Evolutionary conservation across 2,888 invertebrate species (phyloP).

Genomic region (Melanchra persicariae): DNA sequence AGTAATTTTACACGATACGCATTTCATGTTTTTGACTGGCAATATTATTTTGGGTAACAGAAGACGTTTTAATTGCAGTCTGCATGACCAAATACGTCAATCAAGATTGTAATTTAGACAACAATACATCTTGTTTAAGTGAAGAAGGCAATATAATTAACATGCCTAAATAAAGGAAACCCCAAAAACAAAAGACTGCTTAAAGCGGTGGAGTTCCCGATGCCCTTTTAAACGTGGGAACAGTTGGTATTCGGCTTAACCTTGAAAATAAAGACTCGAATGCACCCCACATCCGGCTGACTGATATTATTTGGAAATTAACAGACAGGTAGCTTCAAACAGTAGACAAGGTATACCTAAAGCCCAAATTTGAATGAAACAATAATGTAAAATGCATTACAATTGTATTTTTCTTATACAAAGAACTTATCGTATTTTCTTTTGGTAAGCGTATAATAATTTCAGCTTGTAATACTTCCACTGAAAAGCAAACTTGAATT

Average conservation of each 20-base stretch:
- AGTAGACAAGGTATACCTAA: conserved; percentile 12
- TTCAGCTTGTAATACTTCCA: conserved; percentile 3
- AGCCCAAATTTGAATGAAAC: conserved; percentile 2
- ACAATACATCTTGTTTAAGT: conserved; percentile 16
- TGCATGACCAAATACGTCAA: conserved; percentile 23
- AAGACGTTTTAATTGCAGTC: neutral
- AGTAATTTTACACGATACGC: neutral
- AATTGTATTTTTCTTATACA: conserved; percentile 7
- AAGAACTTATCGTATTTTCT: conserved; percentile 12
- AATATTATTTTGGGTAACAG: no score
- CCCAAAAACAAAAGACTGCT: conserved; percentile 60
- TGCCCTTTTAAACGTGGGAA: conserved; percentile 79
- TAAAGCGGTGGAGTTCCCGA: conserved; percentile 65
- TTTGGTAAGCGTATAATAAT: conserved; percentile 13
- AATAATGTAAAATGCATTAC: conserved; percentile 13
- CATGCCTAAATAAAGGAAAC: conserved; percentile 38
- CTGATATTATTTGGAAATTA: conserved; percentile 67
- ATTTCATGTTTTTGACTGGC: neutral
- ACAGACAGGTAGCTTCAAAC: conserved; percentile 28
- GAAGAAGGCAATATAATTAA: conserved; percentile 36
- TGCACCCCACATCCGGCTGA: conserved; percentile 80
- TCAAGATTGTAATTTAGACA: conserved; percentile 38
- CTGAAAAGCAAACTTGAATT: conserved; percentile 16
- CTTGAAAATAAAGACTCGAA: conserved; percentile 78
- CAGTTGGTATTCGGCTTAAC: conserved; percentile 75